Evolutionary conservation across 2,888 invertebrate genomes (phyloP).

Genomic region (Glyphotaelius pellucidus): DNA sequence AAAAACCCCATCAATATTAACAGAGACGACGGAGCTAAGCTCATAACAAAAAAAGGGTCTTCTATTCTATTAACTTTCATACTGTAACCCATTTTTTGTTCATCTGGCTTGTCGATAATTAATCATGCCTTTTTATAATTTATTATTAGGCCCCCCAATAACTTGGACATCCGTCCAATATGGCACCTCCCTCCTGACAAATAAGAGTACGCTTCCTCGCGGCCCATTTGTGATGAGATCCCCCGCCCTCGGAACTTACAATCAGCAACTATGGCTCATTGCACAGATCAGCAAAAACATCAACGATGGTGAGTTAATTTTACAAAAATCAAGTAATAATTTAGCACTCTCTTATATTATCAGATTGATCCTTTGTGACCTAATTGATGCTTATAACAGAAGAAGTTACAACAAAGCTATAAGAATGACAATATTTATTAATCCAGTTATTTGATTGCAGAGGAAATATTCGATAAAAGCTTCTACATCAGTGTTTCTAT

Average conservation of each 20-base stretch:
- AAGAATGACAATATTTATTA: not conserved
- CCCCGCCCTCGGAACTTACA: constrained; percentile 90
- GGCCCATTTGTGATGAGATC: constrained; percentile 93
- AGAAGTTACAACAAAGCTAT: not conserved
- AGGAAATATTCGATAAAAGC: constrained; percentile 93
- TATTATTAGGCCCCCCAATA: constrained; percentile 83
- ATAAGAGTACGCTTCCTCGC: constrained; percentile 81
- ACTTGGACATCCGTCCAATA: constrained; percentile 80
- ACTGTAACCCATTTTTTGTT: not conserved
- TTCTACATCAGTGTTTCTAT: constrained; percentile 91
- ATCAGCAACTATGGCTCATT: constrained; percentile 95
- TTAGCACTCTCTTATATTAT: not conserved
- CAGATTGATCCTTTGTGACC: not conserved
- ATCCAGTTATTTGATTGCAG: constrained; percentile 76
- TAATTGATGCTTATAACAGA: not conserved
- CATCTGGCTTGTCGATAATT: not conserved
- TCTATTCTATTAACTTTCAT: too few species aligned
- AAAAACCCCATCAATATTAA: too few species aligned
- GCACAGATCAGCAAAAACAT: constrained; percentile 90
- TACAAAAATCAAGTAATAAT: not conserved
- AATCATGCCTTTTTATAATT: not conserved
- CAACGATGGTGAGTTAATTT: constrained; percentile 82
- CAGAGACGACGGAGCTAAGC: too few species aligned
- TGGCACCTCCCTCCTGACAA: constrained; percentile 75
- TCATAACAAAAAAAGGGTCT: too few species aligned